Conservation (phyloP, 1,140 invertebrate species). For the Drosophila kohkoa region DNA sequence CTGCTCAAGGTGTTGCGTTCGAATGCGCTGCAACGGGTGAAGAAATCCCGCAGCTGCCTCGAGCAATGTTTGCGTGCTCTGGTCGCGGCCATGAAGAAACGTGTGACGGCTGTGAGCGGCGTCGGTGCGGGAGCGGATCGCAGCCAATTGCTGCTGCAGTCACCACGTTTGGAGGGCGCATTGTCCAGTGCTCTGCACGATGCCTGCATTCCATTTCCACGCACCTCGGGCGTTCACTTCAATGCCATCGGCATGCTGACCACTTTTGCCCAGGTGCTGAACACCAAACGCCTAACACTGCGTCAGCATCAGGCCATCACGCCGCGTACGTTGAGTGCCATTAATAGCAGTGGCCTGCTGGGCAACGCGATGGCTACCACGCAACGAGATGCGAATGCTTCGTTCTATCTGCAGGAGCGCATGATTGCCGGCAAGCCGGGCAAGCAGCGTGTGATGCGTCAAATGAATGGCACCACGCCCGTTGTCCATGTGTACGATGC, state of each 20-base stretch:
- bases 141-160: conserved; percentile 80
- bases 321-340: conserved; percentile 89
- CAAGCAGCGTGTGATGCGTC: conserved; percentile 84
- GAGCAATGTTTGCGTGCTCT: conserved; percentile 92
- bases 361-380: conserved; percentile 87
- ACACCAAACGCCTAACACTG: conserved; percentile 88
- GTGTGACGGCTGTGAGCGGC: conserved; percentile 45
- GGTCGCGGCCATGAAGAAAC: conserved; percentile 88
- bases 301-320: conserved; percentile 73
- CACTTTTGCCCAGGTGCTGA: conserved; percentile 93
- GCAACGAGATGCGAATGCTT: conserved; percentile 87
- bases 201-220: conserved; percentile 96
- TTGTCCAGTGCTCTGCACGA: conserved; percentile 87
- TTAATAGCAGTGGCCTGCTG: conserved; percentile 85
- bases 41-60: conserved; percentile 91
- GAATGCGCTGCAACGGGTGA: conserved; percentile 90
- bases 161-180: conserved; percentile 78
- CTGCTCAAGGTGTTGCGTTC: conserved; percentile 90
- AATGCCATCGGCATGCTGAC: conserved; percentile 93
- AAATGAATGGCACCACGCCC: conserved; percentile 84
- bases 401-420: conserved; percentile 93
- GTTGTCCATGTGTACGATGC: conserved; percentile 93
- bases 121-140: conserved; percentile 70
- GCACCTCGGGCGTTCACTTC: conserved; percentile 97
- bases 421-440: conserved; percentile 86